Percentiles rank a stretch among this genome's conserved stretches.
Evolutionary conservation across 2,113 vertebrate species (phyloP).

Genomic region (Pangasianodon gigas): DNA sequence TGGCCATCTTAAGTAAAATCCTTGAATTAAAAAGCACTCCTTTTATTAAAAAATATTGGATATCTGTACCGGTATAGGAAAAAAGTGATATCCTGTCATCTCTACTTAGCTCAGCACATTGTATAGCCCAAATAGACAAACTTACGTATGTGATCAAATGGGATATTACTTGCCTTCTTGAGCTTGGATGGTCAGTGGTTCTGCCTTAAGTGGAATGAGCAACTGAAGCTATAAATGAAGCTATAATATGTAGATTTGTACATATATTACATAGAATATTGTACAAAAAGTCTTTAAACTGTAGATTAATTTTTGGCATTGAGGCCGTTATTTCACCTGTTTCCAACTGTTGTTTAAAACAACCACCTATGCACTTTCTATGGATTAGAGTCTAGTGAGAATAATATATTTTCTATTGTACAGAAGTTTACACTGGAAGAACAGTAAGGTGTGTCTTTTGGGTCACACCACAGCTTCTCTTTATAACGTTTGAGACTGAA

Average conservation of each 20-base stretch:
- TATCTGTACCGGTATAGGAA: neutral
- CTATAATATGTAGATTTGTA: slow-evolving; percentile 4
- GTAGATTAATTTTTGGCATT: neutral
- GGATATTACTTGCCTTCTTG: neutral
- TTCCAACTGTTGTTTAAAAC: neutral
- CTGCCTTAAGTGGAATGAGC: slow-evolving; percentile 22
- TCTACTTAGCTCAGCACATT: neutral
- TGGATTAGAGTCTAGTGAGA: neutral
- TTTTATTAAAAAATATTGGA: neutral
- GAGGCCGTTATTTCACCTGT: neutral
- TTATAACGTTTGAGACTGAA: slow-evolving; percentile 12
- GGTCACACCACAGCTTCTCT: slow-evolving; percentile 22
- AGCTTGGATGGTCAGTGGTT: slow-evolving; percentile 5
- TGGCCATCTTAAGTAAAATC: neutral
- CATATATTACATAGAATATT: slow-evolving; percentile 18
- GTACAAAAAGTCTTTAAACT: neutral
- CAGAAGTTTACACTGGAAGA: slow-evolving; percentile 4
- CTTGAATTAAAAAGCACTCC: neutral
- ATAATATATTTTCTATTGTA: neutral
- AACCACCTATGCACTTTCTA: neutral
- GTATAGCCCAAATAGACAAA: neutral
- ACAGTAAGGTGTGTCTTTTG: slow-evolving; percentile 27
- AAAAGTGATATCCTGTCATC: neutral
- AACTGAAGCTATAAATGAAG: slow-evolving; percentile 2
- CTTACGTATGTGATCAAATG: neutral